Evolutionary conservation across 2,888 invertebrate genomes (phyloP).

Genomic region (Eutolmus rufibarbis): DNA sequence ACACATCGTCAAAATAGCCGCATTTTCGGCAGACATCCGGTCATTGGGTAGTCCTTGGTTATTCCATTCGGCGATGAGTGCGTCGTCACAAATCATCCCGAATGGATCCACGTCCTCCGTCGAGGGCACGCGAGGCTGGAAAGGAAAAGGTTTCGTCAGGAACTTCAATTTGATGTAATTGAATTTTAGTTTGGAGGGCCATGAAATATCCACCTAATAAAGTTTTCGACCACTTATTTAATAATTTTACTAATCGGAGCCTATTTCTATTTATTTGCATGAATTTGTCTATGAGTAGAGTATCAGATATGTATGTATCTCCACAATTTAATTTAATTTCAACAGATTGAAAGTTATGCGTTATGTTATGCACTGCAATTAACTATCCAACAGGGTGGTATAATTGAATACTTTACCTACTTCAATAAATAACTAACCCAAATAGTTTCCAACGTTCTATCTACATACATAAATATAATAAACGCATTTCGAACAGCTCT

Average conservation of each 20-base stretch:
- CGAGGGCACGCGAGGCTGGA: slow-evolving; percentile 77
- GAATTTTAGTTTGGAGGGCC: not conserved
- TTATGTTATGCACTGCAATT: too few species aligned
- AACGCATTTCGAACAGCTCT: too few species aligned
- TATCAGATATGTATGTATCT: too few species aligned
- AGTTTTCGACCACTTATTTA: not conserved
- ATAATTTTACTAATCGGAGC: not conserved
- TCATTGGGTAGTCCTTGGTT: slow-evolving; percentile 93
- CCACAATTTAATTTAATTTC: too few species aligned
- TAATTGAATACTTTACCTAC: too few species aligned
- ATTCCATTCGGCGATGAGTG: slow-evolving; percentile 92
- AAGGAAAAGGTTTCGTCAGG: slow-evolving; percentile 3
- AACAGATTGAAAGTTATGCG: too few species aligned
- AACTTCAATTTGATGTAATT: not conserved
- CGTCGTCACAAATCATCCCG: slow-evolving; percentile 88
- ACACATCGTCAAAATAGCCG: slow-evolving; percentile 87
- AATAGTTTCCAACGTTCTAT: too few species aligned
- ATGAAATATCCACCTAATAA: not conserved
- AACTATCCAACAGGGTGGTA: too few species aligned
- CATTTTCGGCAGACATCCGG: slow-evolving; percentile 94
- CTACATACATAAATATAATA: too few species aligned
- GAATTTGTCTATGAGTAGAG: too few species aligned
- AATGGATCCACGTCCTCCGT: slow-evolving; percentile 83
- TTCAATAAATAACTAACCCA: too few species aligned
- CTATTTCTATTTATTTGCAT: not conserved